These are phyloP conservation scores for Corvus moneduloides DNA, from an alignment of 2,113 vertebrate species.

Conservation along the genomic window DNA sequence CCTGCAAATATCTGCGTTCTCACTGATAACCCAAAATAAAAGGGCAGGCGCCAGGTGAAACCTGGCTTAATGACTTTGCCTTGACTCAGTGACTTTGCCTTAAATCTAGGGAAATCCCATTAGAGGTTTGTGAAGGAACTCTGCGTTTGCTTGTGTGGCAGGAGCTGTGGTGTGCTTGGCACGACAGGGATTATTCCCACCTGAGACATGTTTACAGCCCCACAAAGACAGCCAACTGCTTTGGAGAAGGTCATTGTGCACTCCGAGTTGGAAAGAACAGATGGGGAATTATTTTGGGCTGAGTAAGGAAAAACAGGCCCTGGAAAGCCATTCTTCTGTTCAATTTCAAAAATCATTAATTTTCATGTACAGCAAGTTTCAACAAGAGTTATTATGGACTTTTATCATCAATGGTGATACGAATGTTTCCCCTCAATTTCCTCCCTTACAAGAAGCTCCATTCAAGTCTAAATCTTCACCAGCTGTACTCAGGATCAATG, in stretches of 20 bases:
- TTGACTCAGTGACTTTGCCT: not conserved
- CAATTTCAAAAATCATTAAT: constrained; percentile 15
- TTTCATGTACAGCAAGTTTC: constrained; percentile 15
- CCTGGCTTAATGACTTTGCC: not conserved
- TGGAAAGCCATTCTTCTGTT: not conserved
- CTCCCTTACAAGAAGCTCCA: not conserved
- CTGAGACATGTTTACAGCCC: not conserved
- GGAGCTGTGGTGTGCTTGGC: not conserved
- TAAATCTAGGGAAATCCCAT: not conserved
- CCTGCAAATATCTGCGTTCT: not conserved
- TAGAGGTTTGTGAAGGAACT: not conserved
- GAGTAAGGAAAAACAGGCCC: not conserved
- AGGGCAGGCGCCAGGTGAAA: not conserved
- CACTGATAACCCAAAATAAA: not conserved
- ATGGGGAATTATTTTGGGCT: not conserved
- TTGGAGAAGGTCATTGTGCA: not conserved
- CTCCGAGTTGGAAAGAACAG: not conserved
- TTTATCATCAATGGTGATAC: not conserved
- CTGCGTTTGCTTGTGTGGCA: not conserved
- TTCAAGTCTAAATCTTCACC: not conserved
- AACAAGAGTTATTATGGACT: not conserved
- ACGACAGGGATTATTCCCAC: not conserved
- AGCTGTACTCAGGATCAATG: not conserved
- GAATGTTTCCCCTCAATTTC: constrained; percentile 20
- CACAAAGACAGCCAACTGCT: not conserved